Percentiles rank a stretch among this genome's conserved stretches.
Conservation (phyloP, 1,140 invertebrate species). For the Schlechtendalia chinensis region DNA sequence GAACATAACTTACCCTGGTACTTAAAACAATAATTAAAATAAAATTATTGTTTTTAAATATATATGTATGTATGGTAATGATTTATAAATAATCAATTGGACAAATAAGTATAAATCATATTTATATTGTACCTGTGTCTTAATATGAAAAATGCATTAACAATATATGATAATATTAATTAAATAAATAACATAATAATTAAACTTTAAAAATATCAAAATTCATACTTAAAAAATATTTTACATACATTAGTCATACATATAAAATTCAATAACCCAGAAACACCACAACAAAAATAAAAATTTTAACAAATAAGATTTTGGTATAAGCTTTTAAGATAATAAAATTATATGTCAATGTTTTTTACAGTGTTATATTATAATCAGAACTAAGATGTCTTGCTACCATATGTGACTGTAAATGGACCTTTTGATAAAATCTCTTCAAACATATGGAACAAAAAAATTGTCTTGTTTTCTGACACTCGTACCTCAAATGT, state of each 20-base stretch:
- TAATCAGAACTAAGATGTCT: conserved; percentile 47
- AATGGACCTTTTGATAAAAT: conserved; percentile 59
- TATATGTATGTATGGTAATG: background rate
- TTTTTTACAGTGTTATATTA: conserved; percentile 47
- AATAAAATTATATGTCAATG: background rate
- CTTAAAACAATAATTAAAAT: background rate
- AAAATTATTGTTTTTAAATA: background rate
- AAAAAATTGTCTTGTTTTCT: conserved; percentile 54
- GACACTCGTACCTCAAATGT: conserved; percentile 62
- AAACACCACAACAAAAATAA: conserved; percentile 21
- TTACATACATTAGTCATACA: background rate
- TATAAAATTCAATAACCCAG: conserved; percentile 8
- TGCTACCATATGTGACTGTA: conserved; percentile 56
- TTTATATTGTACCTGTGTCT: conserved; percentile 3
- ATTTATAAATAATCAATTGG: background rate
- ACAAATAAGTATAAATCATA: background rate
- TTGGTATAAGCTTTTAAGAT: conserved; percentile 38
- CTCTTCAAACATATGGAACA: conserved; percentile 57
- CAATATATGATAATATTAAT: conserved; percentile 12
- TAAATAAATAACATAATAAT: conserved; percentile 34
- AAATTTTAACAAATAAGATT: conserved; percentile 38
- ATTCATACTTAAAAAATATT: background rate
- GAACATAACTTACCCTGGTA: background rate
- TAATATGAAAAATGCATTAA: background rate
- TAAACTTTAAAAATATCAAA: conserved; percentile 27